These are phyloP conservation scores for Drosophila anceps DNA, from an alignment of 2,888 invertebrate species.

Conservation along the genomic window DNA sequence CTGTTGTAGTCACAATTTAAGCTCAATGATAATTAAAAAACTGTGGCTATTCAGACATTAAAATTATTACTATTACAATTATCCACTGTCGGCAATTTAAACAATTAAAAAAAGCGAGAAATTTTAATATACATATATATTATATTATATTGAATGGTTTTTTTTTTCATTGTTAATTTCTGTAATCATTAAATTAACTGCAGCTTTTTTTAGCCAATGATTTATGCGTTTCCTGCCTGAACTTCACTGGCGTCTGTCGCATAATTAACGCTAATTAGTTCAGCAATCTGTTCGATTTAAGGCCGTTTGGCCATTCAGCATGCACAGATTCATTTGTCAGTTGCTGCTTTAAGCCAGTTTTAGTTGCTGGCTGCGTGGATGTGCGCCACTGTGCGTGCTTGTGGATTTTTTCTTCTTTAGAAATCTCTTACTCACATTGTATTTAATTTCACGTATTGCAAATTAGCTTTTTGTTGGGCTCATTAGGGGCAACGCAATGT, in stretches of 20 bases:
- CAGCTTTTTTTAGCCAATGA: not conserved
- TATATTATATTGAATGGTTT: no score
- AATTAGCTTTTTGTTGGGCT: constrained; percentile 32
- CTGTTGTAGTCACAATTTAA: no score
- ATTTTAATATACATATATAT: no score
- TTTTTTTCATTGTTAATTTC: no score
- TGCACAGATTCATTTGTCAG: constrained; percentile 19
- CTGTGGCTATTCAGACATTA: no score
- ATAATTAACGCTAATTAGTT: constrained; percentile 25
- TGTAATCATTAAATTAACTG: not conserved
- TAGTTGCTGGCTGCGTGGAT: not conserved
- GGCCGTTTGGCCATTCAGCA: constrained; percentile 6
- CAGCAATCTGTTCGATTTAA: constrained; percentile 5
- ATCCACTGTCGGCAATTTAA: no score
- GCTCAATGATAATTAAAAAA: no score
- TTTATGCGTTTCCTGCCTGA: constrained; percentile 3
- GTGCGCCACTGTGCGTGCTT: no score
- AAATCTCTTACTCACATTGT: not conserved
- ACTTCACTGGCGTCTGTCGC: not conserved
- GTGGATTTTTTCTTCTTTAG: not conserved
- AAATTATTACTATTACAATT: no score
- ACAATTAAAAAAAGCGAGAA: no score
- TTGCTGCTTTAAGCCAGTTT: constrained; percentile 2
- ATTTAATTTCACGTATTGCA: constrained; percentile 5
- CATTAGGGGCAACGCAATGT: constrained; percentile 59